Conservation (phyloP, 92 coral and sea anemone species). For the Pocillopora grandis region DNA sequence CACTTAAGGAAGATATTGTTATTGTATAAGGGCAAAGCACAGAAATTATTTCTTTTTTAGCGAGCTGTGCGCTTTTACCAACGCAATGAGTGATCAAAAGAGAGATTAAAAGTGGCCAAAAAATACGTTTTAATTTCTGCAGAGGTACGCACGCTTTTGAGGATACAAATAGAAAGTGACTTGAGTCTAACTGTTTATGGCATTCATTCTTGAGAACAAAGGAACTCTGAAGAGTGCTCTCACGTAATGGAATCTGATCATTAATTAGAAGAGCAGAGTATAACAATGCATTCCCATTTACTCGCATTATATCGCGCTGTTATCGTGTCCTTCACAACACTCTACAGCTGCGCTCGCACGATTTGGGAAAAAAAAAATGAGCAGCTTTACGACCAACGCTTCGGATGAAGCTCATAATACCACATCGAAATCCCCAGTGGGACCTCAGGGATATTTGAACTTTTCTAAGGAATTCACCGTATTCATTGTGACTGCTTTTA, state of each 20-base stretch:
- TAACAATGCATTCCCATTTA: neutral
- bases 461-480: conserved; percentile 36
- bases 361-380: conserved; percentile 1
- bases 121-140: neutral
- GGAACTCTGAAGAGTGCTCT: conserved; percentile 12
- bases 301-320: neutral
- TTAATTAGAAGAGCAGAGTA: neutral
- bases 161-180: neutral
- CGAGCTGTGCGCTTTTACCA: neutral
- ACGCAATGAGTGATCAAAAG: neutral
- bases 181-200: neutral
- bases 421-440: neutral
- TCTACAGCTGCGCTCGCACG: conserved; percentile 1
- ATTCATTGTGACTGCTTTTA: conserved; percentile 5
- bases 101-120: neutral
- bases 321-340: neutral
- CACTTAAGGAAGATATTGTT: conserved; percentile 22
- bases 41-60: neutral
- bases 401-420: neutral
- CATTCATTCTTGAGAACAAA: conserved; percentile 3
- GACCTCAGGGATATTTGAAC: neutral
- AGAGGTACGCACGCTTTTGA: neutral
- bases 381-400: neutral
- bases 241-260: conserved; percentile 2
- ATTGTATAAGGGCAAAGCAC: neutral